Conservation (phyloP, 2,888 invertebrate genomes). For the Acronicta psi region DNA sequence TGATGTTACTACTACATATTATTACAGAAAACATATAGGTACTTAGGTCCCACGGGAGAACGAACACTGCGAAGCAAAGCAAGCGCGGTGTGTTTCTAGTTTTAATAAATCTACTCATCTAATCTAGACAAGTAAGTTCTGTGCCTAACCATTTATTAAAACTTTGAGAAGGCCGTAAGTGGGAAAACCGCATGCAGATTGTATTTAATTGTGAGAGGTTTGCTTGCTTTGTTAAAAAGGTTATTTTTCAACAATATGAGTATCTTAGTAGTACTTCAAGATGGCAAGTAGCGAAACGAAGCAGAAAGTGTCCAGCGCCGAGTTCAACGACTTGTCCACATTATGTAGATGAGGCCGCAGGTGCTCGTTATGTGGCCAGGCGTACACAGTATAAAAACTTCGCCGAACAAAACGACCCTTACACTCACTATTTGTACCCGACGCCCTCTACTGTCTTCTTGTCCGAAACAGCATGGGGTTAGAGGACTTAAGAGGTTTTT, state of each 20-base stretch:
- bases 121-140: too few relatives aligned
- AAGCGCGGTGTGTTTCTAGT: too few relatives aligned
- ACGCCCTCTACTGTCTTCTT: slow-evolving; percentile 57
- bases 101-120: too few relatives aligned
- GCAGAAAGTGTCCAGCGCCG: slow-evolving; percentile 72
- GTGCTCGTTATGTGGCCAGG: slow-evolving; percentile 84
- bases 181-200: too few relatives aligned
- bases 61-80: slow-evolving; percentile 10
- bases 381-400: slow-evolving; percentile 83
- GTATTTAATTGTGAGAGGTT: background rate
- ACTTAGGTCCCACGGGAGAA: slow-evolving; percentile 9
- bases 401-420: slow-evolving; percentile 79
- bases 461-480: slow-evolving; percentile 45
- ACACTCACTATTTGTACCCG: slow-evolving; percentile 77
- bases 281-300: slow-evolving; percentile 35
- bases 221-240: background rate
- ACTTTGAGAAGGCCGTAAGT: too few relatives aligned
- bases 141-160: too few relatives aligned
- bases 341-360: slow-evolving; percentile 87
- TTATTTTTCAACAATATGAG: slow-evolving; percentile 26
- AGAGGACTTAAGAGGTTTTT: too few relatives aligned
- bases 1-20: slow-evolving; percentile 5
- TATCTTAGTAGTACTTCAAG: slow-evolving; percentile 6
- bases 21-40: slow-evolving; percentile 26
- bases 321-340: slow-evolving; percentile 85